These are phyloP conservation scores for Neostethus bicornis DNA, from an alignment of 2,797 vertebrate species.

Conservation along the genomic window DNA sequence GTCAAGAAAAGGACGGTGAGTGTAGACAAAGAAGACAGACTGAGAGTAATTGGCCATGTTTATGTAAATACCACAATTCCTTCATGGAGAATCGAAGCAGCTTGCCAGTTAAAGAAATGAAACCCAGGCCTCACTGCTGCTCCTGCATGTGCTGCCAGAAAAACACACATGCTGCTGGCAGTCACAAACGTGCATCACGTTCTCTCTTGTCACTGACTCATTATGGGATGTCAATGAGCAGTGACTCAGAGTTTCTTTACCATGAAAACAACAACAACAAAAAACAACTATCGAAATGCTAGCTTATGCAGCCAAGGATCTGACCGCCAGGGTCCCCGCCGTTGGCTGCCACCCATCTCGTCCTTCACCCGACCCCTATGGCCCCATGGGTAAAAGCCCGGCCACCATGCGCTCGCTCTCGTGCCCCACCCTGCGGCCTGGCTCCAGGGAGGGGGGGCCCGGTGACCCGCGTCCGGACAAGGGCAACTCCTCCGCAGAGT, in stretches of 20 bases:
- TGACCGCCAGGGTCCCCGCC: too few species aligned
- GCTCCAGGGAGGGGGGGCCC: too few species aligned
- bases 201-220: conserved; percentile 28
- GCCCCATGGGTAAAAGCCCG: too few species aligned
- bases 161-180: conserved; percentile 19
- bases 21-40: conserved; percentile 43
- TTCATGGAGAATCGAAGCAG: conserved; percentile 24
- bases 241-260: conserved; percentile 47
- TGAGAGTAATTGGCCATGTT: conserved; percentile 54
- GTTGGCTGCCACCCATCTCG: too few species aligned
- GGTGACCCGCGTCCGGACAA: too few species aligned
- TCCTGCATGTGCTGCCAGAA: conserved; percentile 39
- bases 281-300: conserved; percentile 34
- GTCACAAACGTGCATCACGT: conserved; percentile 18
- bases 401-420: too few species aligned
- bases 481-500: too few species aligned
- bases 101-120: conserved; percentile 58
- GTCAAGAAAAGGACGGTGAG: conserved; percentile 59
- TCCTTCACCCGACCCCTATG: too few species aligned
- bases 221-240: conserved; percentile 28
- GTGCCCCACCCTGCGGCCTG: too few species aligned
- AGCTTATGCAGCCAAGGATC: too few species aligned
- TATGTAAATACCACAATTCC: conserved; percentile 51
- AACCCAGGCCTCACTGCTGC: conserved; percentile 45
- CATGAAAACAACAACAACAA: conserved; percentile 41